Conservation (phyloP, 1,140 invertebrate species). For the Hydropsyche tenuis region DNA sequence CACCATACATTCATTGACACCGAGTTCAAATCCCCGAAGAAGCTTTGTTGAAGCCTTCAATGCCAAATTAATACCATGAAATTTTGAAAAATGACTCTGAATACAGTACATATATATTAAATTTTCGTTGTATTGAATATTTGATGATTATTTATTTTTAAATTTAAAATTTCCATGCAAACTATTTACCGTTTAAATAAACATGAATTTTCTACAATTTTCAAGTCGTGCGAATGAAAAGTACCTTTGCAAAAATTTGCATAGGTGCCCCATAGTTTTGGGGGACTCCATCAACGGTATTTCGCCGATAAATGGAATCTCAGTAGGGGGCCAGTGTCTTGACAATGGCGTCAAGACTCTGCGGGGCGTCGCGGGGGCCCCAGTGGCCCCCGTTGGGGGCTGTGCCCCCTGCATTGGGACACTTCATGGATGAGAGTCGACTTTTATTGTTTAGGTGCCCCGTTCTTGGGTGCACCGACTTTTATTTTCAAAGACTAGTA, state of each 20-base stretch:
- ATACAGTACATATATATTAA: too few species aligned
- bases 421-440: constrained; percentile 40
- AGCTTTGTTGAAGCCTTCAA: neutral
- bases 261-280: neutral
- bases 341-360: constrained; percentile 11
- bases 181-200: too few species aligned
- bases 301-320: constrained; percentile 32
- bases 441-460: constrained; percentile 36
- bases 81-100: neutral
- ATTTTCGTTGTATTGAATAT: too few species aligned
- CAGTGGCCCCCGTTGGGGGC: constrained; percentile 11
- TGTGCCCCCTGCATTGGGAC: constrained; percentile 30
- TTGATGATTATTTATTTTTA: too few species aligned
- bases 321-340: constrained; percentile 10
- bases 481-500: too few species aligned
- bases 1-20: constrained; percentile 28
- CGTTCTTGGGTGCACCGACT: constrained; percentile 18
- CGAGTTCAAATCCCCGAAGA: constrained; percentile 6
- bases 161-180: too few species aligned
- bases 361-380: constrained; percentile 17
- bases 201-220: neutral
- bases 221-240: neutral
- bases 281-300: neutral
- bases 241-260: neutral
- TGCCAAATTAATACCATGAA: neutral